phyloP scores from a whole-genome alignment of 2,888 invertebrate genomes.

The Stratiomys singularior region DNA sequence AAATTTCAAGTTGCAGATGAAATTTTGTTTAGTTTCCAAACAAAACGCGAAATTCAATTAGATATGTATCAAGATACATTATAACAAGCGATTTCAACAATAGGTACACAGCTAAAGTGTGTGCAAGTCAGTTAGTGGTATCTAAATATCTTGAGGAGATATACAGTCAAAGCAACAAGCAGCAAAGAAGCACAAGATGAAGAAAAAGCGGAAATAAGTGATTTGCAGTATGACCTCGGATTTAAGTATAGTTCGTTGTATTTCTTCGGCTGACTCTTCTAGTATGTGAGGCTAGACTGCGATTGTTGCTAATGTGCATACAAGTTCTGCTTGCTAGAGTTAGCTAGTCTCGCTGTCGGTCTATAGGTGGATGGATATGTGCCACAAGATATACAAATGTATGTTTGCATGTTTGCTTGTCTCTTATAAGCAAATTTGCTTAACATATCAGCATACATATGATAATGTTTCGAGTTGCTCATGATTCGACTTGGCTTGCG shows the following conservation, averaged over 20 bases:
- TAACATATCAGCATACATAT: slow-evolving; percentile 31
- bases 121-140: too few species aligned
- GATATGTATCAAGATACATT: too few species aligned
- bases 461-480: slow-evolving; percentile 26
- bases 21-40: too few species aligned
- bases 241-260: slow-evolving; percentile 48
- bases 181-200: background rate
- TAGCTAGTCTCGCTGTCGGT: background rate
- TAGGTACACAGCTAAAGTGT: too few species aligned
- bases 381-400: background rate
- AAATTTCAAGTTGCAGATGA: too few species aligned
- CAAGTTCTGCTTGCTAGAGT: background rate
- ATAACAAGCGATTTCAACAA: too few species aligned
- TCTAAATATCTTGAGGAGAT: too few species aligned
- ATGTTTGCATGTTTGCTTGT: background rate
- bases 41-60: too few species aligned
- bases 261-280: background rate
- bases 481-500: background rate
- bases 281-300: too few species aligned
- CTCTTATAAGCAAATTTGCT: slow-evolving; percentile 34
- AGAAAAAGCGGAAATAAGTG: slow-evolving; percentile 55
- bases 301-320: background rate
- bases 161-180: too few species aligned
- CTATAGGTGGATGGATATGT: background rate
- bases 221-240: slow-evolving; percentile 55